Base-by-base conservation (phyloP, 2,888 invertebrate genomes). In the Sussaba pulchella region DNA sequence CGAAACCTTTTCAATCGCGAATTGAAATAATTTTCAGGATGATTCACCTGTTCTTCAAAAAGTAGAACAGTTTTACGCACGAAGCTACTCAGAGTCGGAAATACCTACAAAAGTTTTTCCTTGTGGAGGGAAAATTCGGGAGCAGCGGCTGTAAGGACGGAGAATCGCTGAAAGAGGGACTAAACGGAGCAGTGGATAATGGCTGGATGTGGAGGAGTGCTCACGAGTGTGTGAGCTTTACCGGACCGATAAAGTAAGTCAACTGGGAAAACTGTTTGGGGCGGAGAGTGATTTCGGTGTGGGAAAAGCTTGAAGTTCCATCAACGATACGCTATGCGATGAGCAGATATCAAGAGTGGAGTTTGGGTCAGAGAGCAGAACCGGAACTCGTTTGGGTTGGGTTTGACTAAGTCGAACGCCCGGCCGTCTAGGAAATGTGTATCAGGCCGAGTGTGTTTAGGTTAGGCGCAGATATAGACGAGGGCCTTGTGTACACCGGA, bases 331-430 rank as follows among this genome's bases (percentile, higher is more conserved):
- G 66, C 43, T 24, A n/a, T 66, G 41, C 4, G 31, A 31, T n/a
- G 31, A 5, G 31, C 4, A 6, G 31, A 6, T 2, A 31, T 31
- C 4, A 31, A 39, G 66, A 72, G 59, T 50, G 17, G 50, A 43
- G 19, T 52, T 61, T 50, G n/a, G 61, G 21, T 52, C 72, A 39
- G 72, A 63, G 52, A 39, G 41, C 21, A 17, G 45, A 59, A 31
- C 64, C 66, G 41, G 71, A 76, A 67, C 75, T 72, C 52, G 52
- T 63, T 72, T 50, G 67, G 61, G 14, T 19, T 10, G 24, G 61
- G 71, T 80, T 76, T 70, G 63, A 70, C 59, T 63, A 59, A 70
- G 57, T 36, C 41, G 67, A 75, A 67, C 76, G 69, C 24, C 10
- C 39, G 43, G 69, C 24, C 39, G 54, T 57, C 43, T 41, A 43